Base-by-base conservation (phyloP, 2,113 vertebrate species). In the Phrynocephalus versicolor region DNA sequence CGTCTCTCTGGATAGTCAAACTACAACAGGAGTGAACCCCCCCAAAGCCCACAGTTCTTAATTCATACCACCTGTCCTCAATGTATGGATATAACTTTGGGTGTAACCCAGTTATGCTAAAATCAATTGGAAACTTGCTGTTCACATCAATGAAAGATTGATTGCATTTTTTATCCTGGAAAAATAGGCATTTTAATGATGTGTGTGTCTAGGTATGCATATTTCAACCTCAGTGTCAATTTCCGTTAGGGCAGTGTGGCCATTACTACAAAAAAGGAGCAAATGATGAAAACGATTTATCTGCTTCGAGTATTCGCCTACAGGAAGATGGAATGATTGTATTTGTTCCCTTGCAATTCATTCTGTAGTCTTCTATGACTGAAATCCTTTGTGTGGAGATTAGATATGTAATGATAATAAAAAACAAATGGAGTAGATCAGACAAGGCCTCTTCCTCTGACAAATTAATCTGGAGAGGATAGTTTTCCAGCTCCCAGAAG, bases 1-100 rank as follows among this genome's bases (percentile, higher is more conserved):
- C 69, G 71, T 65, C 67, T 85, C 78, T 79, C 65, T 80, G 88
- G 84, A 91, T 84, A 92, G 89, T 45, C 81, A 91, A 90, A 89
- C 23, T 79, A 84, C 87, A 95, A 96, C 80, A 92, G 84, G 45
- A 84, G 45, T 72, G 87, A 92, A 87, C 76, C 87, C 86, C 58
- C 12, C 3, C 79, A 87, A 88, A 89, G 88, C 70, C 85, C 91
- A 91, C 67, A 35, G 76, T 30, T 88, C 86, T 89, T 88, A 87
- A 90, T 92, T 89, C 82, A 91, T 91, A 65, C 72, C 57, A 78
- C 30, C 76, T 79, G 75, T 58, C 51, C 71, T 74, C 62, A 58
- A 84, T 55, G 33, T 76, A 33, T 57, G 62, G 64, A n/a, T n/a
- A 73, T 51, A 83, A 74, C 39, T n/a, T 16, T 80, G 76, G 65